Conservation (phyloP, 2,113 vertebrate genomes). For the Maccullochella peelii region DNA sequence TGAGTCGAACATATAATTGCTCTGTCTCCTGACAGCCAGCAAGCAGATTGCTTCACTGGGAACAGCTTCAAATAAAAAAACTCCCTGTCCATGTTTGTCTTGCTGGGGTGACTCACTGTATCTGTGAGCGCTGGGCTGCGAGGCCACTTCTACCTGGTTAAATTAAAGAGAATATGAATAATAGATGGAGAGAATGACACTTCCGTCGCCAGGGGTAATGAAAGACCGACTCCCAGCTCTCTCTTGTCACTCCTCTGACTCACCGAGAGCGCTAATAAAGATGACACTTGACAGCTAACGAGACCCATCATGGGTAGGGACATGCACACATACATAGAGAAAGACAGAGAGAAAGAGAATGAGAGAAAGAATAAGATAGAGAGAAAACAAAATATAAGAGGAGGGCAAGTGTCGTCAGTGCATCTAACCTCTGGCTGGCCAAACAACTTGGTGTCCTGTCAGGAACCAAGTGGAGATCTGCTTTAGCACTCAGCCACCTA, state of each 20-base stretch:
- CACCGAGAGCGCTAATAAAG: constrained; percentile 84
- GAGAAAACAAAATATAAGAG: constrained; percentile 50
- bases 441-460: constrained; percentile 58
- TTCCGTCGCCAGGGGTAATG: constrained; percentile 83
- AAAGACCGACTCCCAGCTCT: constrained; percentile 81
- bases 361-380: constrained; percentile 15
- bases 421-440: constrained; percentile 61
- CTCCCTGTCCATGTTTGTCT: constrained; percentile 68
- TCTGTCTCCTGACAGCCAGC: constrained; percentile 53
- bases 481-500: constrained; percentile 28
- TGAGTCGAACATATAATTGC: constrained; percentile 57
- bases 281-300: constrained; percentile 87
- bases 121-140: constrained; percentile 61
- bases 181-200: constrained; percentile 83
- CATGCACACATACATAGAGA: constrained; percentile 57
- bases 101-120: constrained; percentile 63
- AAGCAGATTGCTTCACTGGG: constrained; percentile 56
- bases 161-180: constrained; percentile 86
- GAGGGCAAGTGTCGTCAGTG: constrained; percentile 55
- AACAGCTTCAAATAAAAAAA: constrained; percentile 54
- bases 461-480: constrained; percentile 18
- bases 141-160: constrained; percentile 82
- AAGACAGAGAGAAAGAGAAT: constrained; percentile 22
- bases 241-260: constrained; percentile 83
- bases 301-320: constrained; percentile 72